Evolutionary conservation across 2,113 vertebrate species (phyloP).

Genomic region (Rhinoptilus africanus): DNA sequence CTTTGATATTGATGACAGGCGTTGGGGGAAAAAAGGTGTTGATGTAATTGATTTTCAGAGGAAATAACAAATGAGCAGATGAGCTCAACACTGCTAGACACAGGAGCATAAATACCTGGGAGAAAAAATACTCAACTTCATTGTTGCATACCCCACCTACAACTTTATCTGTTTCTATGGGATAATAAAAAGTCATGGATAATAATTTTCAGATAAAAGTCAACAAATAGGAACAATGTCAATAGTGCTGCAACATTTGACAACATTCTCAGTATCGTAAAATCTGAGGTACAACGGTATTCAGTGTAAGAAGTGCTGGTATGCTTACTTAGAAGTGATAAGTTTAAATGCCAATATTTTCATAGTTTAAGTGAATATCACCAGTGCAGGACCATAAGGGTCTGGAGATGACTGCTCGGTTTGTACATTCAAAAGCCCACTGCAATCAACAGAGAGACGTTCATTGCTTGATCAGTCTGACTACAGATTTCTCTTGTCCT

Average conservation of each 20-base stretch:
- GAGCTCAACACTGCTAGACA: neutral
- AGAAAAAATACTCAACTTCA: neutral
- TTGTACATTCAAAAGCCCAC: neutral
- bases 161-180: neutral
- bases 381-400: neutral
- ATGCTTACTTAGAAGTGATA: neutral
- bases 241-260: neutral
- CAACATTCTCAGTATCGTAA: neutral
- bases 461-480: neutral
- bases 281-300: neutral
- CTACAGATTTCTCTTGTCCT: neutral
- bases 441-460: neutral
- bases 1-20: neutral
- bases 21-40: rapidly evolving
- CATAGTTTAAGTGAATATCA: neutral
- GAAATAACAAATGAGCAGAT: neutral
- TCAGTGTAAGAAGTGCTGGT: neutral
- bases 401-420: neutral
- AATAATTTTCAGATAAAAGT: neutral
- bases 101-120: neutral
- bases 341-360: neutral
- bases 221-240: neutral
- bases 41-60: neutral
- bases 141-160: neutral
- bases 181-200: neutral